phyloP scores from a whole-genome alignment of 2,888 invertebrate genomes.

The Limnephilus auricula region DNA sequence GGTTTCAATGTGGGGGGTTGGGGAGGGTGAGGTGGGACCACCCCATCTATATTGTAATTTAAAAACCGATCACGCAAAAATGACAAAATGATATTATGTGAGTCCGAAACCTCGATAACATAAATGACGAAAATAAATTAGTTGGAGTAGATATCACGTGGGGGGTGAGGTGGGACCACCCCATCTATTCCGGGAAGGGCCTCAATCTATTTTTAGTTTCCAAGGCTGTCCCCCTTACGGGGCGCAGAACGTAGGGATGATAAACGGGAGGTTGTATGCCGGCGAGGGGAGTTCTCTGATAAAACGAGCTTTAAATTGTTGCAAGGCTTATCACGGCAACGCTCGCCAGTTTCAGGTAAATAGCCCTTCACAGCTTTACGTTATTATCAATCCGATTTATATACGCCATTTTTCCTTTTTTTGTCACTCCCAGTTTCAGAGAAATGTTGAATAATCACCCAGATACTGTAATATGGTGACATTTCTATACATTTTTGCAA shows the following conservation, averaged over 20 bases:
- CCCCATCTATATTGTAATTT: too few species aligned
- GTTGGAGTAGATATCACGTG: background rate
- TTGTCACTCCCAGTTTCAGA: background rate
- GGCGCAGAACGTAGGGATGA: background rate
- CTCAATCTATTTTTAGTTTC: slow-evolving; percentile 6
- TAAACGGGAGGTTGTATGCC: background rate
- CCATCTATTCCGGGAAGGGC: background rate
- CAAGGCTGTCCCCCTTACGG: background rate
- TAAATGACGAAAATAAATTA: background rate
- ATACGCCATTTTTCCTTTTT: background rate
- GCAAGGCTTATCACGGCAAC: background rate
- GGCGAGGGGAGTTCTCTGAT: background rate
- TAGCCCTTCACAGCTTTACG: background rate
- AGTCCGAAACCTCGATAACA: too few species aligned
- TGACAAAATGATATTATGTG: too few species aligned
- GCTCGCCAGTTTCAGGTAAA: background rate
- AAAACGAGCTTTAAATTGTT: slow-evolving; percentile 10
- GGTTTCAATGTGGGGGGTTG: too few species aligned
- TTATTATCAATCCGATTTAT: background rate
- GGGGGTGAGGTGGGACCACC: background rate
- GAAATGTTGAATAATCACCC: background rate
- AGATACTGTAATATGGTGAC: background rate
- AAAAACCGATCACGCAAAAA: too few species aligned
- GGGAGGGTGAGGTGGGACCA: too few species aligned
- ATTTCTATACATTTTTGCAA: background rate